Evolutionary conservation across 2,888 invertebrate species (phyloP).

Genomic region (Xestia c-nigrum): DNA sequence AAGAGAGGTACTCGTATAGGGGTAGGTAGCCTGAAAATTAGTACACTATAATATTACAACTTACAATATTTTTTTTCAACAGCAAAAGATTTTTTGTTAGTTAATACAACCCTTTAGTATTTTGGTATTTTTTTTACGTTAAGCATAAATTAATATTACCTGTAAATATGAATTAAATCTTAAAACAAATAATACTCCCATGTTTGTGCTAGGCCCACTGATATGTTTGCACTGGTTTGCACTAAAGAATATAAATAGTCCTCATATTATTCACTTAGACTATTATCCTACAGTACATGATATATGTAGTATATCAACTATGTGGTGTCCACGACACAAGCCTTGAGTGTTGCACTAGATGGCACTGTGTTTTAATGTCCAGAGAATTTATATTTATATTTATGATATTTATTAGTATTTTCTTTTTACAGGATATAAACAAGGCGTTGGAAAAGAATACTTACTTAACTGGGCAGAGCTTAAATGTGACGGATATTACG

Average conservation of each 20-base stretch:
- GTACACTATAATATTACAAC: not conserved
- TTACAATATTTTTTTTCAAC: not conserved
- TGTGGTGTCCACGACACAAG: too few species aligned
- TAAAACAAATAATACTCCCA: not conserved
- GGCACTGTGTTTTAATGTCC: too few species aligned
- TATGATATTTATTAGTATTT: not conserved
- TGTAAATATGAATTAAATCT: not conserved
- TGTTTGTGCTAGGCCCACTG: not conserved
- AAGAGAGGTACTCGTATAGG: not conserved
- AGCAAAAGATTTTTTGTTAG: not conserved
- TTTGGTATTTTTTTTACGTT: not conserved
- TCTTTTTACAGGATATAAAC: conserved; percentile 83
- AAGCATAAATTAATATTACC: not conserved
- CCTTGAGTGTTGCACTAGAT: too few species aligned
- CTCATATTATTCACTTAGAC: not conserved
- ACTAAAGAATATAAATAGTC: not conserved
- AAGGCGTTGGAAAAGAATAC: conserved; percentile 80
- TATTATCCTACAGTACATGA: not conserved
- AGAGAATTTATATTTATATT: too few species aligned
- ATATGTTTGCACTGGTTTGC: not conserved
- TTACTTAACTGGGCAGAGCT: conserved; percentile 82
- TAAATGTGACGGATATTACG: conserved; percentile 93
- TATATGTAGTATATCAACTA: too few species aligned
- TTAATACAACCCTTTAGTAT: not conserved
- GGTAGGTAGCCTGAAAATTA: not conserved